Evolutionary conservation across 2,888 invertebrate genomes (phyloP).

Genomic region (Cylindroiulus punctatus): DNA sequence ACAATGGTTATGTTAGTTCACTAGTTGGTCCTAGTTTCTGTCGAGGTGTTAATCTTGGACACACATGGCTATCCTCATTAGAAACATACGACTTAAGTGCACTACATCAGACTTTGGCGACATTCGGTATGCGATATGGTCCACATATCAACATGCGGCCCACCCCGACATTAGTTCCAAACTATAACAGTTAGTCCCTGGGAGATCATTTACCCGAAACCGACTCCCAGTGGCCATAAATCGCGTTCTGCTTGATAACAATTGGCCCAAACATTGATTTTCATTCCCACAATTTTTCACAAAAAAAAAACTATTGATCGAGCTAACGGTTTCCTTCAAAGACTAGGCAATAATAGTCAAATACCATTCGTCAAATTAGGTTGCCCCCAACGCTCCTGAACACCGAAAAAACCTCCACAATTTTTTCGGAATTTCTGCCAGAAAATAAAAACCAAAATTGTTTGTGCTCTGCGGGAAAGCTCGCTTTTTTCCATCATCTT

Average conservation of each 20-base stretch:
- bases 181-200: not conserved
- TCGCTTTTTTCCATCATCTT: not conserved
- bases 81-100: too few species aligned
- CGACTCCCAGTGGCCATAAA: not conserved
- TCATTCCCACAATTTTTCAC: not conserved
- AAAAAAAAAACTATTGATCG: not conserved
- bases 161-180: too few species aligned
- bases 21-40: too few species aligned
- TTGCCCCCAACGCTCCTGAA: not conserved
- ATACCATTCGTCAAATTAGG: not conserved
- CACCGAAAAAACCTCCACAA: not conserved
- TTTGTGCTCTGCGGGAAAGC: not conserved
- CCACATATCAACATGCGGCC: too few species aligned
- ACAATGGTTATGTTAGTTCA: too few species aligned
- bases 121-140: too few species aligned
- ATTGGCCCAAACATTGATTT: slow-evolving; percentile 16
- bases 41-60: too few species aligned
- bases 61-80: too few species aligned
- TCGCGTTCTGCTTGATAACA: slow-evolving; percentile 18
- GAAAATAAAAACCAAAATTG: not conserved
- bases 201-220: not conserved
- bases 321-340: not conserved
- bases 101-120: too few species aligned
- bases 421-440: not conserved
- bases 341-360: not conserved